These are phyloP conservation scores for Neria commutata DNA, from an alignment of 2,888 invertebrate genomes.

Conservation along the genomic window DNA sequence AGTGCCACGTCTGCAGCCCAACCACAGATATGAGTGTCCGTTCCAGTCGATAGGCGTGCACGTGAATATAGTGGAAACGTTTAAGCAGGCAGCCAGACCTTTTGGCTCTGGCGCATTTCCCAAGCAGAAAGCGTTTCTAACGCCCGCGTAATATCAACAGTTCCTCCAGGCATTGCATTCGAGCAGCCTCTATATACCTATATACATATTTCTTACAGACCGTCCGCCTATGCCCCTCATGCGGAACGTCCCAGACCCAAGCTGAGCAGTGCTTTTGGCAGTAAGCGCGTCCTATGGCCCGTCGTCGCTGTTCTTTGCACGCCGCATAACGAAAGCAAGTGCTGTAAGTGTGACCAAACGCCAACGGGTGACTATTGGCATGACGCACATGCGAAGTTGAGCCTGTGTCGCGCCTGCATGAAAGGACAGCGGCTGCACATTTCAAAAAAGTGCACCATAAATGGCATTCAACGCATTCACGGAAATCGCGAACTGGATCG, in stretches of 20 bases:
- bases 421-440: slow-evolving; percentile 27
- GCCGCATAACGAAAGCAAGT: slow-evolving; percentile 42
- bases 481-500: slow-evolving; percentile 38
- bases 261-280: slow-evolving; percentile 47
- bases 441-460: slow-evolving; percentile 40
- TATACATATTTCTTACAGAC: slow-evolving; percentile 27
- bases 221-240: slow-evolving; percentile 44
- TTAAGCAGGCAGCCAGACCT: slow-evolving; percentile 37
- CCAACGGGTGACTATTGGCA: slow-evolving; percentile 68
- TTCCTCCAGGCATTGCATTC: not conserved
- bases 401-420: slow-evolving; percentile 56
- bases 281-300: slow-evolving; percentile 45
- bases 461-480: slow-evolving; percentile 40
- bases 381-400: slow-evolving; percentile 53
- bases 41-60: slow-evolving; percentile 51
- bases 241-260: slow-evolving; percentile 34
- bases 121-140: slow-evolving; percentile 30
- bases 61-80: slow-evolving; percentile 27
- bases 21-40: slow-evolving; percentile 11
- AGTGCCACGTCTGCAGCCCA: slow-evolving; percentile 39
- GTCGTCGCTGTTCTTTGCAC: slow-evolving; percentile 50
- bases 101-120: slow-evolving; percentile 42
- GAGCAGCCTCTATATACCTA: not conserved
- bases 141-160: slow-evolving; percentile 36
- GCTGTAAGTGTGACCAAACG: slow-evolving; percentile 44